phyloP scores from a whole-genome alignment of 2,797 vertebrate species.

The Vireo griseus region DNA sequence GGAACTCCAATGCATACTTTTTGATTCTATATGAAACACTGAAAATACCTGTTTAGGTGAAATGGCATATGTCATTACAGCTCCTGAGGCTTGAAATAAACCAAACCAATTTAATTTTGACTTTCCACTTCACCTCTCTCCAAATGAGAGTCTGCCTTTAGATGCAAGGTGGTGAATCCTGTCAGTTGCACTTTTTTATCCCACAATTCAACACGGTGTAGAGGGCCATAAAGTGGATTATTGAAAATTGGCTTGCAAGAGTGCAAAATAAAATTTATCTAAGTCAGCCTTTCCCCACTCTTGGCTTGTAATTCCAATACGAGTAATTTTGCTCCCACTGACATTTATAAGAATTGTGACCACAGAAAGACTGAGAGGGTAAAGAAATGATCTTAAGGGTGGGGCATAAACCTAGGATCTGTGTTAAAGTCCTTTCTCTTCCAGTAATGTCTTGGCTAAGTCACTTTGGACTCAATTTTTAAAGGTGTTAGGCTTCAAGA shows the following conservation, averaged over 20 bases:
- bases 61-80: not conserved
- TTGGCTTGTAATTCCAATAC: slow-evolving; percentile 2
- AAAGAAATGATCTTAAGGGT: not conserved
- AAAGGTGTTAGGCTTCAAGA: not conserved
- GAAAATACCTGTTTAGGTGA: slow-evolving; percentile 36
- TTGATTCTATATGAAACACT: not conserved
- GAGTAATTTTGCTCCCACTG: slow-evolving; percentile 33
- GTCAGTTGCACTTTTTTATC: slow-evolving; percentile 2
- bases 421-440: not conserved
- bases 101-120: slow-evolving; percentile 25
- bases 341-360: slow-evolving; percentile 4
- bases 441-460: not conserved
- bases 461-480: not conserved
- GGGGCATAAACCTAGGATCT: not conserved
- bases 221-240: slow-evolving; percentile 12
- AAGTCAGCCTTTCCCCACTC: not conserved
- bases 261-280: slow-evolving; percentile 39
- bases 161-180: slow-evolving; percentile 5
- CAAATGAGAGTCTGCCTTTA: not conserved
- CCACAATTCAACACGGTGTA: not conserved
- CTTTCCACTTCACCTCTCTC: not conserved
- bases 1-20: not conserved
- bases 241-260: slow-evolving; percentile 19
- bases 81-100: slow-evolving; percentile 25
- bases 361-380: not conserved